Evolutionary conservation across 37 sponge, comb jelly and placozoan genomes (phyloP).

Genomic region (Lycopodina hypogea): DNA sequence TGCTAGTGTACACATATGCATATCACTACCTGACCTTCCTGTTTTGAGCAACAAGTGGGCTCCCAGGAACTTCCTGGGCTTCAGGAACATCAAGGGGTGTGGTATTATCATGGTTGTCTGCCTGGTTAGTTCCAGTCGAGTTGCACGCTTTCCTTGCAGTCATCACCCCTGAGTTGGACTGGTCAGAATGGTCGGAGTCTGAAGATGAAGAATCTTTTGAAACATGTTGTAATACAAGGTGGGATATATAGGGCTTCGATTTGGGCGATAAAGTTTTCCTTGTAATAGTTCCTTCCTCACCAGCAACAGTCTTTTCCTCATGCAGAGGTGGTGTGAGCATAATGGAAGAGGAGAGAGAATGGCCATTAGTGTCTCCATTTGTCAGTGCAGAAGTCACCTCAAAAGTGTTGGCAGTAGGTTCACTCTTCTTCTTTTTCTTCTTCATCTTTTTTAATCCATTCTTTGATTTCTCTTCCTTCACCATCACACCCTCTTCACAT

Average conservation of each 20-base stretch:
- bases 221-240: too few relatives aligned
- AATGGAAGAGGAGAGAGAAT: too few relatives aligned
- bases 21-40: not conserved
- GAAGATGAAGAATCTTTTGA: too few relatives aligned
- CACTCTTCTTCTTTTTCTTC: constrained; percentile 6
- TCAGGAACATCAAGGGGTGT: too few relatives aligned
- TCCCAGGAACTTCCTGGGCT: not conserved
- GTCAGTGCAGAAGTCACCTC: not conserved
- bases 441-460: not conserved
- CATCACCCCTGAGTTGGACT: too few relatives aligned
- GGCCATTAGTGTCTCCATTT: not conserved
- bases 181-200: too few relatives aligned
- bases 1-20: not conserved
- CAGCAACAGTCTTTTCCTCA: not conserved
- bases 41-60: not conserved
- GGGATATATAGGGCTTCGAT: not conserved
- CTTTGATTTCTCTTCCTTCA: not conserved
- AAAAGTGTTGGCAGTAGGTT: not conserved
- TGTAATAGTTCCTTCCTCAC: not conserved
- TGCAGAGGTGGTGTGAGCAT: too few relatives aligned
- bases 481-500: not conserved
- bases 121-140: too few relatives aligned
- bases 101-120: too few relatives aligned
- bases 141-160: too few relatives aligned
- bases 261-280: not conserved